These are phyloP conservation scores for Crocuta crocuta DNA, from an alignment of 2,113 vertebrate genomes.

Conservation along the genomic window DNA sequence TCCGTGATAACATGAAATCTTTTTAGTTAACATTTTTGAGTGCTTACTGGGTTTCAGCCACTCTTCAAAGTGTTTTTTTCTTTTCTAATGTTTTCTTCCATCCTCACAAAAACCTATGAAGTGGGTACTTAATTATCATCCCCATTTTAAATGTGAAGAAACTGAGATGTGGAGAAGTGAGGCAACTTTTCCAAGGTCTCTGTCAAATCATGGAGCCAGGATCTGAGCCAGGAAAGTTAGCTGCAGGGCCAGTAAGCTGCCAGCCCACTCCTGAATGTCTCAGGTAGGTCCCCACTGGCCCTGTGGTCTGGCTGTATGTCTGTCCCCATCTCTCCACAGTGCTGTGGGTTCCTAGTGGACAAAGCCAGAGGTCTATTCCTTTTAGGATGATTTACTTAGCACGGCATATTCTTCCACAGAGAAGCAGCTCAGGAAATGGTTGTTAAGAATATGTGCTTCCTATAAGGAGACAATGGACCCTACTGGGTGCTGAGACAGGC, in stretches of 20 bases:
- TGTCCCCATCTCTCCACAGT: neutral
- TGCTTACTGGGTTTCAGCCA: neutral
- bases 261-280: neutral
- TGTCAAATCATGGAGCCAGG: neutral
- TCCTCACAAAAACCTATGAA: neutral
- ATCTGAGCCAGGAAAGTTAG: neutral
- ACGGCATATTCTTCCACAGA: neutral
- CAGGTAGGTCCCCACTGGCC: neutral
- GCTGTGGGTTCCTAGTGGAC: neutral
- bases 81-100: neutral
- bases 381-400: neutral
- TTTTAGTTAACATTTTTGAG: neutral
- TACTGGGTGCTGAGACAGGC: neutral
- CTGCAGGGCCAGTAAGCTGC: fast-evolving
- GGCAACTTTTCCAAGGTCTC: neutral
- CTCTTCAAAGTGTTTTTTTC: neutral
- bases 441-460: neutral
- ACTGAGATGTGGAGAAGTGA: neutral
- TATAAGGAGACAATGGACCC: neutral
- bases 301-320: neutral
- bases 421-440: neutral
- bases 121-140: neutral
- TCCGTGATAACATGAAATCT: neutral
- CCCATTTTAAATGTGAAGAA: neutral
- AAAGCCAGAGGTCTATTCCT: neutral